A percentile compares a stretch with the other conserved stretches of the same genome.
Evolutionary conservation across 2,888 invertebrate species (phyloP).

Genomic region (Epirrhoe tristata): DNA sequence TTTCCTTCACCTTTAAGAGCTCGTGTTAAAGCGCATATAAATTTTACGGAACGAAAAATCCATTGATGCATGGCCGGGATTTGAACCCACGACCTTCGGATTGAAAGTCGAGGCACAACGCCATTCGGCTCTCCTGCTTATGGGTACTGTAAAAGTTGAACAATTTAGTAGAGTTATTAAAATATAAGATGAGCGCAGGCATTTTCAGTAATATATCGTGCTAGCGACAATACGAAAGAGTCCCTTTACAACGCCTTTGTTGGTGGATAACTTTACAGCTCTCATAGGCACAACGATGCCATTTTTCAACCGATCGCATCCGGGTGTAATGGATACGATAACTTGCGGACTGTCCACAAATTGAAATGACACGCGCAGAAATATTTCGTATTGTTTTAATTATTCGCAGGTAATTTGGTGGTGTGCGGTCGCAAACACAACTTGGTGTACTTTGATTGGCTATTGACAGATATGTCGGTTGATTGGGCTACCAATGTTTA

Average conservation of each 20-base stretch:
- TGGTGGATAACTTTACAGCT: neutral
- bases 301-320: constrained; percentile 22
- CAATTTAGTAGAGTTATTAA: too few relatives aligned
- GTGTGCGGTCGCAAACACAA: constrained; percentile 1
- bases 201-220: too few relatives aligned
- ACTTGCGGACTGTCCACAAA: constrained; percentile 34
- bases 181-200: too few relatives aligned
- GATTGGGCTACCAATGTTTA: neutral
- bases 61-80: too few relatives aligned
- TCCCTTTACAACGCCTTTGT: neutral
- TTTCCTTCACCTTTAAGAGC: too few relatives aligned
- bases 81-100: too few relatives aligned
- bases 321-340: constrained; percentile 38
- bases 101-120: too few relatives aligned
- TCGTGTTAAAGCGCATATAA: too few relatives aligned
- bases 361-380: constrained; percentile 26
- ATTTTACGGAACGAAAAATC: too few relatives aligned
- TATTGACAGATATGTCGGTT: neutral
- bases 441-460: constrained; percentile 5
- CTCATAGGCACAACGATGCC: neutral
- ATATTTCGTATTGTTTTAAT: constrained; percentile 25
- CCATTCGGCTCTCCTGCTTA: too few relatives aligned
- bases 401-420: constrained; percentile 18
- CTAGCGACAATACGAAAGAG: too few relatives aligned
- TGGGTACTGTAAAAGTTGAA: too few relatives aligned